Evolutionary conservation across 1,140 invertebrate species (phyloP), one percentile per base, ranked within the genome.

Genomic region (Olivierus martensii): DNA sequence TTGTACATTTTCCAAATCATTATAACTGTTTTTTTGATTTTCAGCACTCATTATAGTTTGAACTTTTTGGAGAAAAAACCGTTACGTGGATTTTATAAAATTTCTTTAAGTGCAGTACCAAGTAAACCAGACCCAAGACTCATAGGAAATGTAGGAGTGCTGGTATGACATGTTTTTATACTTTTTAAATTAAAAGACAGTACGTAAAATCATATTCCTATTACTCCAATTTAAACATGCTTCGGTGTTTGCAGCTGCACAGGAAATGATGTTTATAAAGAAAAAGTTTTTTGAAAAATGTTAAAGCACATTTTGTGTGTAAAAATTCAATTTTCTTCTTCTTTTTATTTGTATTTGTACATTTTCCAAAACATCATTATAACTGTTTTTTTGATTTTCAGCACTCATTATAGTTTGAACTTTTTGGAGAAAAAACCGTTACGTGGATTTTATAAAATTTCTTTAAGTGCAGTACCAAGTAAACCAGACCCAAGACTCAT

Each of bases 381-480:
- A n/a, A n/a, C n/a, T n/a, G n/a, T n/a, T n/a, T n/a, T 42, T 54
- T 63, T 60, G 28, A 28, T 28, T 51, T 65, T 69, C 72, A 74
- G 79, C 46, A 83, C 83, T 5, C 73, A 85, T 37, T 95, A 79
- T 65, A 77, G 81, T 21, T 71, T 92, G 12, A 83, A 92, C 63
- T 74, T 94, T 19, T 80, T 81, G 71, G 77, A 83, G 58, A 77
- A 79, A 18, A 87, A 87, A 56, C 79, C 84, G 28, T 77, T 79
- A 9, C 77, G 84, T 59, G 91, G 89, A 19, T 78, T 87, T 62
- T 95, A 95, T 69, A 81, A 81, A 56, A 72, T 91, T 3, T 78
- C 79, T 0, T 63, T 95, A 7, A 82, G 75, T 62, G 84, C 81
- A n/a, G 77, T 58, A 62, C 73, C 60, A 54, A 65, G 59, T 55